phyloP scores from a whole-genome alignment of 1,140 invertebrate genomes.

The Epicauta chinensis region DNA sequence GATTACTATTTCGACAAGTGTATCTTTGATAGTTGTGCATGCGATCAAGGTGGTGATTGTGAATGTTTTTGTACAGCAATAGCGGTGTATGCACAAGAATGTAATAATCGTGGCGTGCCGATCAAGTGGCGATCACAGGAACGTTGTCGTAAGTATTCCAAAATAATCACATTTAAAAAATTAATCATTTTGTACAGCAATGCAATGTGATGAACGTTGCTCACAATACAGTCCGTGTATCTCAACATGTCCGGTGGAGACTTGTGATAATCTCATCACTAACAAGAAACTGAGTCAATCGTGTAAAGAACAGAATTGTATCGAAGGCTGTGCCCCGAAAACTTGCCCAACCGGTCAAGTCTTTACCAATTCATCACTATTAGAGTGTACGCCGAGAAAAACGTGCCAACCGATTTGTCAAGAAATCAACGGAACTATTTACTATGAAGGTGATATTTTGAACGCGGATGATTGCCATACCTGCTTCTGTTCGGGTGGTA shows the following conservation, averaged over 20 bases:
- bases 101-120: conserved; percentile 61
- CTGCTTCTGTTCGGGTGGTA: conserved; percentile 64
- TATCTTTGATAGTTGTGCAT: conserved; percentile 77
- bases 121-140: conserved; percentile 76
- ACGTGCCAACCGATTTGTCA: conserved; percentile 64
- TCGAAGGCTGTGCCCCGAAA: conserved; percentile 71
- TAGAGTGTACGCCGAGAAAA: conserved; percentile 66
- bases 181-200: conserved; percentile 50
- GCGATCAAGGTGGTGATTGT: conserved; percentile 83
- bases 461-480: conserved; percentile 68
- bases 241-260: conserved; percentile 71
- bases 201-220: conserved; percentile 79
- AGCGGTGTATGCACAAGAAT: conserved; percentile 78
- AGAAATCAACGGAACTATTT: conserved; percentile 55
- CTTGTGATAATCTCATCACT: conserved; percentile 72
- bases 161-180: neutral
- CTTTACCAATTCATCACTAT: conserved; percentile 60
- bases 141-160: conserved; percentile 68
- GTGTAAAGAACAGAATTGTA: conserved; percentile 66
- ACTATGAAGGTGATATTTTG: conserved; percentile 73
- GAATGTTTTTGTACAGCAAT: conserved; percentile 84
- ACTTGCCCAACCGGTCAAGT: conserved; percentile 63
- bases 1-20: conserved; percentile 64
- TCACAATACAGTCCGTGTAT: conserved; percentile 74
- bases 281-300: conserved; percentile 49